phyloP scores from a whole-genome alignment of 2,888 invertebrate genomes.

The Calameuta pallipes region DNA sequence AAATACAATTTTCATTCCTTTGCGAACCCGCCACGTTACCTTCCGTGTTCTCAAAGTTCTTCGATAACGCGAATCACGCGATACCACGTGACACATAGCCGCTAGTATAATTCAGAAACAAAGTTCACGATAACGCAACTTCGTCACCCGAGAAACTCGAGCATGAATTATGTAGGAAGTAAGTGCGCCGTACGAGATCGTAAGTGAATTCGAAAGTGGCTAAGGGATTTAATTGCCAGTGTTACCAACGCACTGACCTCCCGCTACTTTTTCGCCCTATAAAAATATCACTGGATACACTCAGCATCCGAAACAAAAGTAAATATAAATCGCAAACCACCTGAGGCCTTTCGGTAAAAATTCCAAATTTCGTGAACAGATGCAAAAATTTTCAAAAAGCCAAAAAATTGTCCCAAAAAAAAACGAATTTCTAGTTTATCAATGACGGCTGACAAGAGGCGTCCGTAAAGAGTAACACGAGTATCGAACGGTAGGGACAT shows the following conservation, averaged over 20 bases:
- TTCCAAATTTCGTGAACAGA: neutral
- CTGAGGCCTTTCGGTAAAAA: neutral
- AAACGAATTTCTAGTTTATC: neutral
- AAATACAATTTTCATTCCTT: neutral
- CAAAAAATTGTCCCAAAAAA: too few species aligned
- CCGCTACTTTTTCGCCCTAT: neutral
- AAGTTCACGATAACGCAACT: neutral
- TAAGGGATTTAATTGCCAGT: neutral
- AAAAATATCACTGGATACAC: neutral
- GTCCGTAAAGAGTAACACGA: neutral
- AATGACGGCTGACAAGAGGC: neutral
- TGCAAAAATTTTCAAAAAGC: too few species aligned
- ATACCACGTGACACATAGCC: neutral
- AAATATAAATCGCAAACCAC: neutral
- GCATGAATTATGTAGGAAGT: neutral
- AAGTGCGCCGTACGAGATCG: neutral
- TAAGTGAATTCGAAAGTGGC: neutral
- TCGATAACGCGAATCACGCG: neutral
- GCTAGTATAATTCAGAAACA: neutral
- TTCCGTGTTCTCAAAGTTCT: neutral
- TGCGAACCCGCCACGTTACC: rapidly evolving
- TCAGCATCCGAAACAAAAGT: neutral
- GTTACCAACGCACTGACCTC: neutral
- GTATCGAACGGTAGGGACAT: neutral
- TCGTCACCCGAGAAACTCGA: neutral